A percentile compares a stretch with the other conserved stretches of the same genome.
phyloP scores from a whole-genome alignment of 2,113 vertebrate species.

The Phyllopteryx taeniolatus region DNA sequence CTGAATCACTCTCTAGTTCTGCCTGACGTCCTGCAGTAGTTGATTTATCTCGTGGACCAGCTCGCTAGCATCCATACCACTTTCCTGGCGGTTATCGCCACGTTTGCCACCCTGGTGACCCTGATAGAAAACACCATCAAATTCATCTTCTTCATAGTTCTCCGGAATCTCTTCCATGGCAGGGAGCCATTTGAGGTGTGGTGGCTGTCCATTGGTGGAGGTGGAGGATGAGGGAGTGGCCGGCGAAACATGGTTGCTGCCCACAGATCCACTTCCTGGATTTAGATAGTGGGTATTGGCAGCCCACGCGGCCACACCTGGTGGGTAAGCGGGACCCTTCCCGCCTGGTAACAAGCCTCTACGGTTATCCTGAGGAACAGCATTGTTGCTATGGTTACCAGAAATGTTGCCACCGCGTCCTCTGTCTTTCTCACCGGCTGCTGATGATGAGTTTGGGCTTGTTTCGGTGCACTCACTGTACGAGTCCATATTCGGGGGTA shows the following conservation, averaged over 20 bases:
- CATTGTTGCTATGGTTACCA: constrained; percentile 51
- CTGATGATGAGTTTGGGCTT: constrained; percentile 39
- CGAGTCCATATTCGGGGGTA: constrained; percentile 83
- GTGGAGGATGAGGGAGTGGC: constrained; percentile 32
- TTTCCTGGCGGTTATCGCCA: constrained; percentile 83
- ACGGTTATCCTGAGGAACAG: constrained; percentile 81
- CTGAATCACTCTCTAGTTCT: constrained; percentile 75
- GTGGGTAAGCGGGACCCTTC: constrained; percentile 82
- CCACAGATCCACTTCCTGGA: constrained; percentile 73
- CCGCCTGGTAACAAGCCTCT: constrained; percentile 81
- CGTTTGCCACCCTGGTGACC: constrained; percentile 76
- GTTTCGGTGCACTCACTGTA: constrained; percentile 79
- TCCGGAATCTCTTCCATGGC: constrained; percentile 99
- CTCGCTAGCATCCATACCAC: constrained; percentile 88
- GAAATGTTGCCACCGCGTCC: constrained; percentile 37
- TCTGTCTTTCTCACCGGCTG: constrained; percentile 61
- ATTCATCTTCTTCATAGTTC: constrained; percentile 95
- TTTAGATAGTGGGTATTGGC: constrained; percentile 93
- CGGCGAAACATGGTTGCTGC: constrained; percentile 44
- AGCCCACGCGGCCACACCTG: constrained; percentile 91
- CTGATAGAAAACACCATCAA: constrained; percentile 85
- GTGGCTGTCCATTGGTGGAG: constrained; percentile 74
- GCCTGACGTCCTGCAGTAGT: constrained; percentile 90
- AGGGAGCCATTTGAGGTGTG: constrained; percentile 91
- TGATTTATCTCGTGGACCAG: constrained; percentile 97